Conservation (phyloP, 2,888 invertebrate species). For the Athalia cordata region DNA sequence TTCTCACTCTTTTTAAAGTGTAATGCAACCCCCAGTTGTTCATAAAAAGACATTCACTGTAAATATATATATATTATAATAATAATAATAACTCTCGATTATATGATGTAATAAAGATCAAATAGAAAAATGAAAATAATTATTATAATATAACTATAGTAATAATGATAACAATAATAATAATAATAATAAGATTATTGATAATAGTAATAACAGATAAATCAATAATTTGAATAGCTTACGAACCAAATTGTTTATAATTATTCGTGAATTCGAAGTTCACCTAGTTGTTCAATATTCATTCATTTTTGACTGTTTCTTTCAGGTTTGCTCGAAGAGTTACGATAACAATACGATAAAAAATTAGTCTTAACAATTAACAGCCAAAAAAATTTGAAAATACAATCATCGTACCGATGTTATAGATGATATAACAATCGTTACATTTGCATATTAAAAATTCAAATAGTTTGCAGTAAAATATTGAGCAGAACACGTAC, state of each 20-base stretch:
- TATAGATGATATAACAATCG: background rate
- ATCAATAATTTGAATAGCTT: too few relatives aligned
- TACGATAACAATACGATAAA: background rate
- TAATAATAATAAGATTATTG: too few relatives aligned
- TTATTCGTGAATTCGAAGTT: background rate
- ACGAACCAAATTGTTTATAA: too few relatives aligned
- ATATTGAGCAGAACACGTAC: slow-evolving; percentile 38
- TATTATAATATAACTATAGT: too few relatives aligned
- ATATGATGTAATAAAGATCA: slow-evolving; percentile 49
- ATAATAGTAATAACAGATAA: too few relatives aligned
- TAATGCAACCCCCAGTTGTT: slow-evolving; percentile 38
- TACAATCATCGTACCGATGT: too few relatives aligned
- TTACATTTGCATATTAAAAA: background rate
- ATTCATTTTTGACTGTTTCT: background rate
- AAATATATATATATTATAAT: slow-evolving; percentile 50
- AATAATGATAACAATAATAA: too few relatives aligned
- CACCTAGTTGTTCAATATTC: background rate
- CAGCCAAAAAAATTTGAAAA: too few relatives aligned
- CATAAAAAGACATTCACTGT: slow-evolving; percentile 56
- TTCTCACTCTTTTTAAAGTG: slow-evolving; percentile 10
- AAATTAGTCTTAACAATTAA: too few relatives aligned
- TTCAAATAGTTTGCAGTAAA: slow-evolving; percentile 1
- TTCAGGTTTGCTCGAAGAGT: slow-evolving; percentile 8
- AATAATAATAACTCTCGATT: slow-evolving; percentile 50
- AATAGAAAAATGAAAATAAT: background rate